Evolutionary conservation across 2,888 invertebrate genomes (phyloP), one percentile per base, ranked within the genome.

Genomic region (Drosophila paranaensis): DNA sequence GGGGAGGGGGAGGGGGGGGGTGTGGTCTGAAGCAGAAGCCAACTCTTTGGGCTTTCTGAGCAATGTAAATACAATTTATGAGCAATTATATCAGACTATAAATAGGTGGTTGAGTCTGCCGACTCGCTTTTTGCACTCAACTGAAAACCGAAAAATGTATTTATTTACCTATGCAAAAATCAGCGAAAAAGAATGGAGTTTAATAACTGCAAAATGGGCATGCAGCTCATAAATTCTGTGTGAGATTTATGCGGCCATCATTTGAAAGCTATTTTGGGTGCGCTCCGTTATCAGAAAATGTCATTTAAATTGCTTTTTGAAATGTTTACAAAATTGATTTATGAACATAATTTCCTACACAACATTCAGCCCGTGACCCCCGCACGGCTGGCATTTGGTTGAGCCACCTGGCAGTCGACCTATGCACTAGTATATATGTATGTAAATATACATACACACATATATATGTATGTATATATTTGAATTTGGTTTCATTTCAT

Each of bases 301-400:
- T 45, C 71, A 74, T 79, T 75, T 79, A 74, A 77, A 83, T 86
- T 66, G 71, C 61, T 72, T 81, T 72, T 74, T 25, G 63, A 67
- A 85, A 69, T 66, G 61, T 69, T 60, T 73, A 51, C 51, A 57
- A 50, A 74, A 68, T 79, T 82, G 85, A 85, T 82, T 82, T 82
- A 82, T 76, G 70, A 54, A 69, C 67, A 63, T 63, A 68, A 78
- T 80, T 82, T 82, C 78, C 77, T 58, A 16, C 27, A 54, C 50
- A 63, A 27, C 46, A 51, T 51, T 43, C 35, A 40, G 33, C 35
- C 16, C 10, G 45, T 51, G 45, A 53, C 39, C 25, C 25, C 60
- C 63, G 33, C n/a, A 27, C 8, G 11, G n/a, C 3, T 40, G 54
- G 39, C 40, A 69, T 62, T 50, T 66, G 37, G 46, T 45, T 43